A percentile compares a stretch with the other conserved stretches of the same genome.
Conservation (phyloP, 2,888 invertebrate species). For the Epirrhoe alternata region DNA sequence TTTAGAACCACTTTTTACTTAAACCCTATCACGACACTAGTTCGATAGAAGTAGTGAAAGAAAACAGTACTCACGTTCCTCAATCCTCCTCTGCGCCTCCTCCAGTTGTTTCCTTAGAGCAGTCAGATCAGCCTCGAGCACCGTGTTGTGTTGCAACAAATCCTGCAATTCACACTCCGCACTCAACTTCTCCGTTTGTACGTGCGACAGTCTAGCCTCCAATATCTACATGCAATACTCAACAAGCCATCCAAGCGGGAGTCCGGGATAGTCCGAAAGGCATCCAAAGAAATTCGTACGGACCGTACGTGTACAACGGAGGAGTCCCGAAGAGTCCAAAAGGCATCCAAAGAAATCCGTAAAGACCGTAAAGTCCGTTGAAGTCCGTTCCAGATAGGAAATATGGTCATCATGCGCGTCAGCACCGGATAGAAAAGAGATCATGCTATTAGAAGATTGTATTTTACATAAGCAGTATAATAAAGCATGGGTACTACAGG, state of each 20-base stretch:
- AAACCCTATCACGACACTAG: background rate
- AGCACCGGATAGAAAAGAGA: conserved; percentile 60
- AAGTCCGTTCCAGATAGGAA: conserved; percentile 6
- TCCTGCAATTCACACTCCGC: conserved; percentile 86
- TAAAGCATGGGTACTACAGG: background rate
- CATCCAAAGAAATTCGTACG: conserved; percentile 21
- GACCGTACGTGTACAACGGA: background rate
- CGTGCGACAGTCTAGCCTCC: conserved; percentile 86
- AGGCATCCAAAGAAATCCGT: conserved; percentile 26
- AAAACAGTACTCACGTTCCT: conserved; percentile 77
- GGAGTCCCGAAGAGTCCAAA: conserved; percentile 40
- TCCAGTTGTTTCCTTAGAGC: conserved; percentile 79
- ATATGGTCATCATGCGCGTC: conserved; percentile 23
- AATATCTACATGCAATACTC: conserved; percentile 82
- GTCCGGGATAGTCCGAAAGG: background rate
- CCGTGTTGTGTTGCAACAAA: conserved; percentile 87
- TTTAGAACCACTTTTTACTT: no score
- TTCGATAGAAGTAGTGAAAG: background rate
- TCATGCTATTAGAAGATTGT: conserved; percentile 70
- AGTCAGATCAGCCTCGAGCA: conserved; percentile 85
- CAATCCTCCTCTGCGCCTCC: conserved; percentile 66
- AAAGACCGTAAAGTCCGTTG: conserved; percentile 45
- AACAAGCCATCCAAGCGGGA: conserved; percentile 44
- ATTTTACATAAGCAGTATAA: conserved; percentile 4
- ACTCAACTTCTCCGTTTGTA: conserved; percentile 86